Base-by-base conservation (phyloP, 1,140 invertebrate species). In the Bombus consobrinus region DNA sequence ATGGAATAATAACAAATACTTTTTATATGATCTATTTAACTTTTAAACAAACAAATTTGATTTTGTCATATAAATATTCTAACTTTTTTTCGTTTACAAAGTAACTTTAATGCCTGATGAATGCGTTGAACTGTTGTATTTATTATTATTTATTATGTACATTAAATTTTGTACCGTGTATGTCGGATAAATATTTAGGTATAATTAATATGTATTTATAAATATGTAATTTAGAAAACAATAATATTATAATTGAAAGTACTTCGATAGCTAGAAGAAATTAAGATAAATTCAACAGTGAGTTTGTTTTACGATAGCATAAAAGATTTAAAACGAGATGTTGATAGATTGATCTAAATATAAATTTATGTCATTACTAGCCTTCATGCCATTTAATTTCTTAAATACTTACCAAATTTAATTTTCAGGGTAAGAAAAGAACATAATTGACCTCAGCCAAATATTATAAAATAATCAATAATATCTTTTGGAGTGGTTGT, bases 281-380 rank as follows among this genome's bases (percentile, higher is more conserved):
- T 28, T 47, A 57, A 74, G 43, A 34, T 34, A 34, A 74, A 74
- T 74, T n/a, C 10, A 47, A 15, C 2, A 53, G 32, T 57, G 43
- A 74, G 57, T 43, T 53, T 43, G 43, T 74, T 74, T 57, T 53
- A 43, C 34, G 22, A 74, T 74, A 74, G 43, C 32, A 32, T 47
- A 57, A 28, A 57, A 13, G 15, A 75, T 34, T 75, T 74, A 34
- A 75, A n/a, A n/a, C 25, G 1, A 37, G 34, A 75, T 57, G 25
- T 75, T 75, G 22, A 57, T 8, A 75, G 22, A 53, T 22, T 53
- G 47, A 8, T 53, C 47, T 8, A 53, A 57, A 75, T 75, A 75
- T 34, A 75, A 53, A 53, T 75, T 10, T 37, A 5, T 47, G 41
- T 32, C n/a, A 15, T 75, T 75, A 25, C 13, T 13, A 32, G 12